These are phyloP conservation scores for Drosophila littoralis DNA, from an alignment of 1,140 invertebrate genomes.

Conservation along the genomic window DNA sequence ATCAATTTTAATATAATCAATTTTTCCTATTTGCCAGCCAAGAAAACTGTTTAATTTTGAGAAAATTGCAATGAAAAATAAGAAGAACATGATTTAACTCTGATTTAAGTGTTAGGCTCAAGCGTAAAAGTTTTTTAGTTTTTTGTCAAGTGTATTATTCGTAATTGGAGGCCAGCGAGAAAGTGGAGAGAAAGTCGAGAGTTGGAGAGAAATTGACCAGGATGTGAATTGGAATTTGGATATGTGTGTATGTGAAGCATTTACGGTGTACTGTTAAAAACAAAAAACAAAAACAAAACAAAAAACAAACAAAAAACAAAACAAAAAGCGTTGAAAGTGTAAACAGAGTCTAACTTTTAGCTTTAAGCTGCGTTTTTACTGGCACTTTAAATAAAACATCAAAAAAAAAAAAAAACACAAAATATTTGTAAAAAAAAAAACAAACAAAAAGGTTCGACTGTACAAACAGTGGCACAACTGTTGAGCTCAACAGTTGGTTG, in stretches of 20 bases:
- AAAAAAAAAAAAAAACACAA: constrained; percentile 63
- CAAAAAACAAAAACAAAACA: constrained; percentile 51
- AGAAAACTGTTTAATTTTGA: constrained; percentile 28
- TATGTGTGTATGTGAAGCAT: constrained; percentile 53
- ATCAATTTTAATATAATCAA: constrained; percentile 29
- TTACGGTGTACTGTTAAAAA: constrained; percentile 79
- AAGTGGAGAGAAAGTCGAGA: constrained; percentile 16
- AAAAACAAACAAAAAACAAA: constrained; percentile 39
- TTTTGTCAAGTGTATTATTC: constrained; percentile 63
- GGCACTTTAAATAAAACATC: constrained; percentile 78
- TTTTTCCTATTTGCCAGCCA: constrained; percentile 63
- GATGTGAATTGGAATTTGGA: constrained; percentile 47
- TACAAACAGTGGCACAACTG: neutral
- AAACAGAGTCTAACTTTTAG: constrained; percentile 84
- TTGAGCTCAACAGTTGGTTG: neutral
- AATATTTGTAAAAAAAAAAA: constrained; percentile 73
- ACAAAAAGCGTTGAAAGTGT: constrained; percentile 77
- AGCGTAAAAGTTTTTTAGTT: constrained; percentile 40
- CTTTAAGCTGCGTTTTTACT: constrained; percentile 84
- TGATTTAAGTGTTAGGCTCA: constrained; percentile 64
- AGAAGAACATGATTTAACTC: constrained; percentile 10
- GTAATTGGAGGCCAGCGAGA: neutral
- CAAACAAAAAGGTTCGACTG: neutral
- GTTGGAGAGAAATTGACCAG: constrained; percentile 2
- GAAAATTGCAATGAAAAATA: constrained; percentile 14